Evolutionary conservation across 2,888 invertebrate species (phyloP), one percentile per base, ranked within the genome.

Genomic region (Priocnemis perturbator): DNA sequence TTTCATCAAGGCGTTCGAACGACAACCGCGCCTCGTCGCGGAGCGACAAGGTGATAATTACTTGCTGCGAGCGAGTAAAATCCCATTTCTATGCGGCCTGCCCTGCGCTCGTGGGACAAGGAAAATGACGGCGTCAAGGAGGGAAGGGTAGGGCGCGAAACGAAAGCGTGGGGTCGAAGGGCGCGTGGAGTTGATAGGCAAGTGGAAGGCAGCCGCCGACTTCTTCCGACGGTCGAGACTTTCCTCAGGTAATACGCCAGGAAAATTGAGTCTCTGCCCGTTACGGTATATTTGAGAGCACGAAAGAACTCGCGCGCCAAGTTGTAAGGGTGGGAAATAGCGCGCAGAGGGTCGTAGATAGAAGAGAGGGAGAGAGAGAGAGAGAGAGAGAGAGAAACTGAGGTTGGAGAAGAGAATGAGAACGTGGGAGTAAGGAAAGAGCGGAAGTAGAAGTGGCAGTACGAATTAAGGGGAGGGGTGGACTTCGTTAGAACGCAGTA

Each of bases 1-100:
- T 55, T 67, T 67, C 59, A 64, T 66, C 48, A 30, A 65, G 56
- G 60, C 60, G 64, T 50, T 61, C 60, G 63, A 71, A 69, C 52
- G 59, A 7, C 11, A 26, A 1, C 37, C 11, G 4, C 26, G 26
- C 2, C 26, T 26, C 44, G 11, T 47, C 19, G n/a, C 62, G 26
- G 66, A 64, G 64, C 71, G 72, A 80, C 80, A 75, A 73, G 63
- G 77, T 77, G 81, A 84, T 85, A 85, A 85, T 85, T 85, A 83
- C 81, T 78, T 73, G 79, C 74, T 80, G 67, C 74, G 72, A 77
- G 74, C 73, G 60, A 65, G 70, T 78, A 78, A 82, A 84, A 83
- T 82, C 81, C 78, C 81, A 84, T 85, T 85, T 85, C 79, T 81
- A 76, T 78, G 75, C 82, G 76, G 60, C 61, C 37, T 59, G 61